phyloP scores from a whole-genome alignment of 2,113 vertebrate genomes.

The Nerophis lumbriciformis region DNA sequence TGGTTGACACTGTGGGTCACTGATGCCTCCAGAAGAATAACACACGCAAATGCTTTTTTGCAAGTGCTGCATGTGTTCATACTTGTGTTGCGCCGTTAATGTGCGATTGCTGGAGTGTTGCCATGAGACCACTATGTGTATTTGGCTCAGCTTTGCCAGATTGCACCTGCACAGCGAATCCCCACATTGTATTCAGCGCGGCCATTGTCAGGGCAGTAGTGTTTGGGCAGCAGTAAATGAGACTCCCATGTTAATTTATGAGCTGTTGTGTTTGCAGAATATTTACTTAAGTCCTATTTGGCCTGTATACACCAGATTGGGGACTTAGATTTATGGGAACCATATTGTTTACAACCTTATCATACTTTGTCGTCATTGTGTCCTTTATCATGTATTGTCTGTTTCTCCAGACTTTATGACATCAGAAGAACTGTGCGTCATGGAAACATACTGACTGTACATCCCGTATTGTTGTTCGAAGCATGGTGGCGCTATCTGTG shows the following conservation, averaged over 20 bases:
- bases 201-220: slow-evolving; percentile 17
- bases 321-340: slow-evolving; percentile 4
- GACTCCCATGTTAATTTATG: background rate
- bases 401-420: slow-evolving; percentile 1
- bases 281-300: background rate
- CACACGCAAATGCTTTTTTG: background rate
- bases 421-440: background rate
- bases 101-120: background rate
- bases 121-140: slow-evolving; percentile 13
- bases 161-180: slow-evolving; percentile 8
- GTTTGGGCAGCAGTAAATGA: slow-evolving; percentile 21
- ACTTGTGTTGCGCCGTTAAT: background rate
- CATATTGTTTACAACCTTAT: background rate
- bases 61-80: background rate
- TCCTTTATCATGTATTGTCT: background rate
- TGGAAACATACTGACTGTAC: background rate
- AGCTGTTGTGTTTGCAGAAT: slow-evolving; percentile 1
- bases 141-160: background rate
- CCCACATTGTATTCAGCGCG: slow-evolving; percentile 15
- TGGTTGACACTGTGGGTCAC: too few relatives aligned
- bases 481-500: slow-evolving; percentile 3
- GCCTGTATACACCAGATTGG: slow-evolving; percentile 10
- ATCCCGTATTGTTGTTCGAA: slow-evolving; percentile 7
- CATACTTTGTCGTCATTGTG: slow-evolving; percentile 5
- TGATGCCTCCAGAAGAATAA: too few relatives aligned